Conservation (phyloP, 2,888 invertebrate genomes). For the Phlogophora meticulosa region DNA sequence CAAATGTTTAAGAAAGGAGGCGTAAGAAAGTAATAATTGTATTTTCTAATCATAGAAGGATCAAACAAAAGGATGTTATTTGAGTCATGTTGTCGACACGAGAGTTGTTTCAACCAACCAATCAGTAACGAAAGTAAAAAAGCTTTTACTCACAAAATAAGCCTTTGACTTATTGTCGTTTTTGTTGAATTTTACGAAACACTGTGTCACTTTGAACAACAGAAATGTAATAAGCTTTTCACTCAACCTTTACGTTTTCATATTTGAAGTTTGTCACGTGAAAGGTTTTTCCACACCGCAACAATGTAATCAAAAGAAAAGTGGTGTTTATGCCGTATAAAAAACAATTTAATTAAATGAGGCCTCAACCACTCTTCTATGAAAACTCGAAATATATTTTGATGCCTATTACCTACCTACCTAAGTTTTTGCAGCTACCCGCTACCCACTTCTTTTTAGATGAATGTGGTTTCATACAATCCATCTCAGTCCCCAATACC, state of each 20-base stretch:
- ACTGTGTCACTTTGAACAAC: constrained; percentile 51
- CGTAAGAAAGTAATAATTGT: constrained; percentile 8
- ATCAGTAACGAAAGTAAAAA: constrained; percentile 34
- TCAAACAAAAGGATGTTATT: constrained; percentile 41
- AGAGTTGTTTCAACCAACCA: constrained; percentile 47
- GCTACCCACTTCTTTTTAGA: background rate
- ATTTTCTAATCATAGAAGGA: constrained; percentile 31
- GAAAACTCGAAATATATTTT: constrained; percentile 1
- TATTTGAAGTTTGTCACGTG: constrained; percentile 45
- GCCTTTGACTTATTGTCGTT: constrained; percentile 53
- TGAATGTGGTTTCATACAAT: constrained; percentile 8
- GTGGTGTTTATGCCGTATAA: constrained; percentile 18
- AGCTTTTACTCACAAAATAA: constrained; percentile 63
- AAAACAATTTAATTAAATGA: constrained; percentile 27
- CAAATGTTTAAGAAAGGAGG: background rate
- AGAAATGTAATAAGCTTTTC: constrained; percentile 63
- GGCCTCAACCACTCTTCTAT: constrained; percentile 8
- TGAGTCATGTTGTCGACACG: constrained; percentile 45
- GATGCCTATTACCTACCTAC: background rate
- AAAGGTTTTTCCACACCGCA: constrained; percentile 33
- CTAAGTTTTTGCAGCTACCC: constrained; percentile 2
- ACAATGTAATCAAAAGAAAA: constrained; percentile 45
- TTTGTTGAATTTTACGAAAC: constrained; percentile 61
- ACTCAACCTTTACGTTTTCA: constrained; percentile 55
- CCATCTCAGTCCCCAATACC: background rate